Base-by-base conservation (phyloP, 2,797 vertebrate species). In the Buphagus erythrorhynchus region DNA sequence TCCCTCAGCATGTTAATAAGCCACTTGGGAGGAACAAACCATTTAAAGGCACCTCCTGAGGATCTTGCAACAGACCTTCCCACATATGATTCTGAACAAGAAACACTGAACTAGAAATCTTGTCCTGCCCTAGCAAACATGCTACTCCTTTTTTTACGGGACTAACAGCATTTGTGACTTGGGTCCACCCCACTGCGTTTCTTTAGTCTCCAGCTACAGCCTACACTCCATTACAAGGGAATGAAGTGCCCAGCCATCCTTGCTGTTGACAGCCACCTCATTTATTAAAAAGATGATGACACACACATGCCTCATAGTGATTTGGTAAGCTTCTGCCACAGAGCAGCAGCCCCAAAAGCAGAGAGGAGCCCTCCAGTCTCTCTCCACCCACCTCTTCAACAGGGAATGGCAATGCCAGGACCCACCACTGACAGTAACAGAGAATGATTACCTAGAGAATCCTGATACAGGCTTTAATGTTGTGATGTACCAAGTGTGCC, bases 11-110 rank as follows among this genome's bases (percentile, higher is more conserved):
- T 4, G 26, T 29, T 29, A 65, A 78, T 38, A 54, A 81, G 48
- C 14, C 45, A 26, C 35, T 18, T 4, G 1, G 7, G 71, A 83
- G 54, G 42, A 79, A 74, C 3, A 0, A 80, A 21, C 28, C 36
- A 31, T 52, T 45, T 86, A 49, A 81, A 91, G 28, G 38, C 72
- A 90, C 33, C 58, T 88, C 49, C 57, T 5, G 35, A 65, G 36
- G 36, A 67, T n/a, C 25, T 8, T 1, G 0, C 11, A 67, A 82
- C 20, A 91, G 33, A 92, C 13, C n/a, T 45, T 76, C 38, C 52
- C 55, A 65, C 15, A 3, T 1, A 42, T 0, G 0, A 46, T 51
- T n/a, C 59, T 28, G 29, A 12, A 81, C 0, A 1, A 54, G 13
- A 82, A 28, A 75, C 46, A 68, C 58, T 36, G 59, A 80, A 75